Conservation (phyloP, 2,797 vertebrate species). For the Bucorvus abyssinicus region DNA sequence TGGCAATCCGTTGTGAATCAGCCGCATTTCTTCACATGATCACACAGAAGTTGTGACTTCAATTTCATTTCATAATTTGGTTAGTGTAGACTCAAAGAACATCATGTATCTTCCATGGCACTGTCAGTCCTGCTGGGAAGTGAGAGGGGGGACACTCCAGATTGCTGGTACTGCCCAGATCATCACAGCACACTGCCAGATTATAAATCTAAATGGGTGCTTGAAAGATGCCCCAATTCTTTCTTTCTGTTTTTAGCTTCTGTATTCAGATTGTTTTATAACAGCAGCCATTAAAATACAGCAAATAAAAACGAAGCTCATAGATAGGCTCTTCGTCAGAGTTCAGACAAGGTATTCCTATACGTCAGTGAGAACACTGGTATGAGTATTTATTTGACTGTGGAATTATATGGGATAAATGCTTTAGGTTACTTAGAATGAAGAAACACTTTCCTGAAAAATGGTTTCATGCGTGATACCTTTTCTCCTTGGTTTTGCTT, state of each 20-base stretch:
- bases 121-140: not conserved
- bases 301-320: not conserved
- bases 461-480: accelerated
- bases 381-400: not conserved
- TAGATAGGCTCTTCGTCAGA: not conserved
- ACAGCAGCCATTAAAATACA: not conserved
- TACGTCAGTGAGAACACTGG: not conserved
- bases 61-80: not conserved
- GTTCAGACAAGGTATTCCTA: not conserved
- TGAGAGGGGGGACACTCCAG: not conserved
- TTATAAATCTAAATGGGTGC: not conserved
- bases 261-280: not conserved
- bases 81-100: not conserved
- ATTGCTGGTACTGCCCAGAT: not conserved
- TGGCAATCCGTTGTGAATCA: not conserved
- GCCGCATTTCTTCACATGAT: not conserved
- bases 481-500: not conserved
- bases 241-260: not conserved
- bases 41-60: not conserved
- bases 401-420: not conserved
- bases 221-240: not conserved
- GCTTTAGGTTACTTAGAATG: not conserved
- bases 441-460: not conserved
- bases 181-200: not conserved
- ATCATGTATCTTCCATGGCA: not conserved